Evolutionary conservation across 2,888 invertebrate species (phyloP), one percentile per base, ranked within the genome.

Genomic region (Taphrorychus bicolor): DNA sequence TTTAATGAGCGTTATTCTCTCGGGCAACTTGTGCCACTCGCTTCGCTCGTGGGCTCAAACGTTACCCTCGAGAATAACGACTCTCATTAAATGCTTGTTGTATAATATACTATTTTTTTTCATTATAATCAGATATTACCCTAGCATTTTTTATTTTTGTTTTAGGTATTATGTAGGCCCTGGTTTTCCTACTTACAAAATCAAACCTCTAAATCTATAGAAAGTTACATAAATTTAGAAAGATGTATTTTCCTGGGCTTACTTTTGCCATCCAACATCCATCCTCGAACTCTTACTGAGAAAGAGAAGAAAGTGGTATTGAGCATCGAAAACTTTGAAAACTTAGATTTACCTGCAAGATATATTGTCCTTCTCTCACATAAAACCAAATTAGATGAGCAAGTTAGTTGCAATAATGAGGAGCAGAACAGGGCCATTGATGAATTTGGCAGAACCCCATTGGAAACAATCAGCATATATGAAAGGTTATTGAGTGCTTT

Each of bases 311-410:
- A 71, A 40, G 71, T 66, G 58, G 59, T 82, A 21, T 67, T 82
- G 23, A 75, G 73, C 24, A 71, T 79, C 11, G 75, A 77, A 51
- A 82, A 82, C 72, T 79, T 80, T 64, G 77, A 79, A 45, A 80
- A 80, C 71, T 70, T 81, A 51, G 77, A 77, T 7, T 63, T 79
- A n/a, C 74, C 75, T 32, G 76, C 78, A 57, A 74, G 81, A 68
- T 75, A 79, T 66, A 71, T 73, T 21, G 77, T 81, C n/a, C 64
- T 82, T 23, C 72, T 73, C 41, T 74, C 74, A 11, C 76, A 78
- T 59, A 69, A 79, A 2, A 66, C 76, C 19, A 72, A 76, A 42
- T 75, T 80, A 48, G 77, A 79, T 68, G 58, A 71, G 9, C 69
- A 73, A 40, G 70, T 78, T 1, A 70, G 71, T 7, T 71, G 54